phyloP scores from a whole-genome alignment of 2,888 invertebrate species.

The Acanthacorydalis orientalis region DNA sequence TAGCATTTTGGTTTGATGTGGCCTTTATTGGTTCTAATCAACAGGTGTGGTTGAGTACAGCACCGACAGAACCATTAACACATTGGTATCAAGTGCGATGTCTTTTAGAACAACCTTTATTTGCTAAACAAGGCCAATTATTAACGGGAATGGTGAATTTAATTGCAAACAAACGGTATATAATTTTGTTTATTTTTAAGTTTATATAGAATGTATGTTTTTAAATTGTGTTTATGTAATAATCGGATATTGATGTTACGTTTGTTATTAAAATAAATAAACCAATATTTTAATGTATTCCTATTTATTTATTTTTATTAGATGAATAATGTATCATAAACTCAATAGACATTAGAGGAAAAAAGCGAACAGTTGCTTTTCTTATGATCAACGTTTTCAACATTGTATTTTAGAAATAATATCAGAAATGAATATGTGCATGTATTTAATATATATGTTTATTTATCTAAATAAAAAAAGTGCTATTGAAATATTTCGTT shows the following conservation, averaged over 20 bases:
- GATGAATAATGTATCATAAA: no score
- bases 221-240: background rate
- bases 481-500: no score
- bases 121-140: conserved; percentile 86
- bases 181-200: background rate
- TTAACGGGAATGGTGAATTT: conserved; percentile 76
- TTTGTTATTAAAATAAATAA: background rate
- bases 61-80: conserved; percentile 93
- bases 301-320: no score
- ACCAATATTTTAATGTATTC: no score
- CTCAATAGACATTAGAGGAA: no score
- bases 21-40: conserved; percentile 82
- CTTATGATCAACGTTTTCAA: no score
- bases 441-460: no score
- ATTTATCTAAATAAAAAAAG: no score
- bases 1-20: conserved; percentile 99
- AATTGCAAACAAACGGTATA: conserved; percentile 75
- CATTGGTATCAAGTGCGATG: conserved; percentile 99
- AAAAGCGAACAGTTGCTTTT: no score
- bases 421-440: no score
- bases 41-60: conserved; percentile 92
- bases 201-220: background rate
- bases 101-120: conserved; percentile 80
- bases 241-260: background rate
- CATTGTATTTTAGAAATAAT: no score